Conservation (phyloP, 2,113 vertebrate genomes). For the Aptenodytes forsteri region DNA sequence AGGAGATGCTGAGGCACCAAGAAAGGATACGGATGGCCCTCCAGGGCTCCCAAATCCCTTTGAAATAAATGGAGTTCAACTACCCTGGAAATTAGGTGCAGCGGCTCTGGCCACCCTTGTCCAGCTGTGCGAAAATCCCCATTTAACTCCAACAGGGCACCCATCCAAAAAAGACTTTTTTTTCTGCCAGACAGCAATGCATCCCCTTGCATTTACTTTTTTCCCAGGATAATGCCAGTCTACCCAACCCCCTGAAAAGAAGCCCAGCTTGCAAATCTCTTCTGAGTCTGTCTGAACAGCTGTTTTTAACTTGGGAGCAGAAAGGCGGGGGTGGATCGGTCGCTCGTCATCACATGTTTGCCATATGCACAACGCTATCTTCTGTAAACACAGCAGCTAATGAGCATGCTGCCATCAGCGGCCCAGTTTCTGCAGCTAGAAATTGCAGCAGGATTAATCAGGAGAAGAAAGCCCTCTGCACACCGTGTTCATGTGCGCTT, state of each 20-base stretch:
- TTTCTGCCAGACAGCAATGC: not conserved
- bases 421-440: not conserved
- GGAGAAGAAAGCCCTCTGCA: not conserved
- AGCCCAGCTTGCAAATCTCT: not conserved
- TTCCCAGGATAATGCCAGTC: not conserved
- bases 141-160: not conserved
- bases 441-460: not conserved
- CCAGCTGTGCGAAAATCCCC: not conserved
- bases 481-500: not conserved
- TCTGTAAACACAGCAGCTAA: not conserved
- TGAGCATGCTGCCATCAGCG: not conserved
- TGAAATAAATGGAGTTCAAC: not conserved
- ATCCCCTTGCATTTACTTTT: not conserved
- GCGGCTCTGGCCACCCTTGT: not conserved
- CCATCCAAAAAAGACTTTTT: no score
- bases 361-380: conserved; percentile 40
- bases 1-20: not conserved
- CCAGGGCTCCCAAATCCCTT: not conserved
- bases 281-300: not conserved
- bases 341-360: not conserved
- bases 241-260: not conserved
- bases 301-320: not conserved
- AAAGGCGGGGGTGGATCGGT: not conserved
- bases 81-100: no score
- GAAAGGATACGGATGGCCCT: not conserved